Conservation (phyloP, 1,140 invertebrate genomes). For the Formica selysi region DNA sequence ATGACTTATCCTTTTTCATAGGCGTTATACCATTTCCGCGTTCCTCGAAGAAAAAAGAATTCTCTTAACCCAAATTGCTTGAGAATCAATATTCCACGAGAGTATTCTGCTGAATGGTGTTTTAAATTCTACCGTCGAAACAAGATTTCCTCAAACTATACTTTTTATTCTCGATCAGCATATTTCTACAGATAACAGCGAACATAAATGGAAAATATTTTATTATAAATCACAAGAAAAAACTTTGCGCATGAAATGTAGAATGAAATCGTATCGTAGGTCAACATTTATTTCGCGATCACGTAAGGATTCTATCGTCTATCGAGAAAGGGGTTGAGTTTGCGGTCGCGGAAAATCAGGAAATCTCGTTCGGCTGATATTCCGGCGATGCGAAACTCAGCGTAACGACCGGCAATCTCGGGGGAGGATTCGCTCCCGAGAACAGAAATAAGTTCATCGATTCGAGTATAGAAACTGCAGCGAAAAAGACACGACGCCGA, state of each 20-base stretch:
- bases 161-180: not conserved
- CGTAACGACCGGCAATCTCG: constrained; percentile 43
- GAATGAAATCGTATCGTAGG: not conserved
- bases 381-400: constrained; percentile 24
- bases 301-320: constrained; percentile 16
- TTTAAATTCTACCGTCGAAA: not conserved
- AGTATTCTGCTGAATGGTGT: not conserved
- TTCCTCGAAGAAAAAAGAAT: not conserved
- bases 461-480: constrained; percentile 17
- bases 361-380: constrained; percentile 27
- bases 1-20: not conserved
- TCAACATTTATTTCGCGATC: constrained; percentile 38
- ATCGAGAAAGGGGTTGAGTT: not conserved
- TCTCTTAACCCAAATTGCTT: constrained; percentile 36
- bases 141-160: no score
- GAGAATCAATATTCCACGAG: not conserved
- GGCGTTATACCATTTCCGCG: constrained; percentile 4
- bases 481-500: constrained; percentile 12
- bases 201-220: not conserved
- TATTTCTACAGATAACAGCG: not conserved
- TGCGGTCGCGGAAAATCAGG: constrained; percentile 46
- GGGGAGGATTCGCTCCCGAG: constrained; percentile 26
- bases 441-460: constrained; percentile 44
- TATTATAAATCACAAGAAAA: not conserved
- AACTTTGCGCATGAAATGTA: not conserved